These are phyloP conservation scores for Anas bahamensis DNA, from an alignment of 2,797 vertebrate species.

Conservation along the genomic window DNA sequence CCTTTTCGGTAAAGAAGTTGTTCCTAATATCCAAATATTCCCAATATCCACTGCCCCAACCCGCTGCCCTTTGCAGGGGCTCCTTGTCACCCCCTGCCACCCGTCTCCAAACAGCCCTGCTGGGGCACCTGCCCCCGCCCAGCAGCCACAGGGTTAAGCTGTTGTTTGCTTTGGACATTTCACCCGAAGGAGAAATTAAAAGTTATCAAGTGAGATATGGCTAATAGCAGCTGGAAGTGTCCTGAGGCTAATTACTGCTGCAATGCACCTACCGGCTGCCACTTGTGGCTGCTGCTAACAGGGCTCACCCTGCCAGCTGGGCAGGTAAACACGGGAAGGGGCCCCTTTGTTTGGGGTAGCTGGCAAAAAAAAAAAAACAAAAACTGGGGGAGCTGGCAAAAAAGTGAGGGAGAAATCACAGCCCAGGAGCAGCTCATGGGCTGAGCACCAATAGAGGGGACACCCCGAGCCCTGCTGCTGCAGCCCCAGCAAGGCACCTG, in stretches of 20 bases:
- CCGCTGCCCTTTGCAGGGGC: not conserved
- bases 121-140: not conserved
- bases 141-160: not conserved
- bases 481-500: not conserved
- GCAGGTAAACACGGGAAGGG: not conserved
- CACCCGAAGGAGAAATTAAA: not conserved
- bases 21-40: too few relatives aligned
- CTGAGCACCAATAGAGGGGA: not conserved
- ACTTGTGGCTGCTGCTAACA: not conserved
- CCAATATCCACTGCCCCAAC: not conserved
- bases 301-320: not conserved
- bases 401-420: not conserved
- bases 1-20: too few relatives aligned
- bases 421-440: not conserved
- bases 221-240: not conserved
- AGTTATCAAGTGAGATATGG: not conserved
- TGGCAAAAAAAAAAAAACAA: not conserved
- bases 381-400: not conserved
- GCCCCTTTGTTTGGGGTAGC: not conserved
- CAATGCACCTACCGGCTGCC: not conserved
- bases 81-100: fast-evolving
- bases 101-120: fast-evolving
- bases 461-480: fast-evolving
- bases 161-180: not conserved
- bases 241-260: not conserved